These are phyloP conservation scores for Eupithecia centaureata DNA, from an alignment of 2,888 invertebrate species.

Conservation along the genomic window DNA sequence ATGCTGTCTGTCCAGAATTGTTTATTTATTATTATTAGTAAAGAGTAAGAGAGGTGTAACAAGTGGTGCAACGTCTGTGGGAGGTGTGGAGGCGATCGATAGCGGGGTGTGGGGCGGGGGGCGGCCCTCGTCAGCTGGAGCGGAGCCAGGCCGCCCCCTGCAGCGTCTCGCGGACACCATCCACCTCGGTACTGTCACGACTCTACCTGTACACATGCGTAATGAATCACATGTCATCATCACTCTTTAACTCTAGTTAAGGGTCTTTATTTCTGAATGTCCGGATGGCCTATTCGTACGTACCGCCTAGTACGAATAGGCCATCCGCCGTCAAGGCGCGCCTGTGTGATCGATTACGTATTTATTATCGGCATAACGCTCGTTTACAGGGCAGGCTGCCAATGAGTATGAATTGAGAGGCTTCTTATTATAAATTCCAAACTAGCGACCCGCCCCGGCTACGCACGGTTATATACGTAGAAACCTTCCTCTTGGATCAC, in stretches of 20 bases:
- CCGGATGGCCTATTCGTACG: background rate
- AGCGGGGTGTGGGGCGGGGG: constrained; percentile 46
- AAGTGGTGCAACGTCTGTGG: constrained; percentile 71
- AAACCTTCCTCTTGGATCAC: no score
- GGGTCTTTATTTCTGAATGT: background rate
- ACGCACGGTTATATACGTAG: no score
- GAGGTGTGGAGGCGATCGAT: constrained; percentile 53
- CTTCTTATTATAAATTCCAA: constrained; percentile 5
- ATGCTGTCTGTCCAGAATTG: no score
- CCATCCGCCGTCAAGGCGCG: no score
- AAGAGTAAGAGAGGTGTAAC: constrained; percentile 63
- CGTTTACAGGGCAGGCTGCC: background rate
- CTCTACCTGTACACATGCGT: constrained; percentile 1
- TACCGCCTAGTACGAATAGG: no score
- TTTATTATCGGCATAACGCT: constrained; percentile 1
- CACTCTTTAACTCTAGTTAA: background rate
- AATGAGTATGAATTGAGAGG: background rate
- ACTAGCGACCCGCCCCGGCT: no score
- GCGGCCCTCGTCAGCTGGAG: constrained; percentile 55
- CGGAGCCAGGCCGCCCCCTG: constrained; percentile 46
- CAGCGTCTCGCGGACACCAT: constrained; percentile 50
- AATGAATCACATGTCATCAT: constrained; percentile 1
- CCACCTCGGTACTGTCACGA: constrained; percentile 38
- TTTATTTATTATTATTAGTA: no score
- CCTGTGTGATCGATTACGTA: background rate